Conservation (phyloP, 2,113 vertebrate species). For the Callocephalon fimbriatum region DNA sequence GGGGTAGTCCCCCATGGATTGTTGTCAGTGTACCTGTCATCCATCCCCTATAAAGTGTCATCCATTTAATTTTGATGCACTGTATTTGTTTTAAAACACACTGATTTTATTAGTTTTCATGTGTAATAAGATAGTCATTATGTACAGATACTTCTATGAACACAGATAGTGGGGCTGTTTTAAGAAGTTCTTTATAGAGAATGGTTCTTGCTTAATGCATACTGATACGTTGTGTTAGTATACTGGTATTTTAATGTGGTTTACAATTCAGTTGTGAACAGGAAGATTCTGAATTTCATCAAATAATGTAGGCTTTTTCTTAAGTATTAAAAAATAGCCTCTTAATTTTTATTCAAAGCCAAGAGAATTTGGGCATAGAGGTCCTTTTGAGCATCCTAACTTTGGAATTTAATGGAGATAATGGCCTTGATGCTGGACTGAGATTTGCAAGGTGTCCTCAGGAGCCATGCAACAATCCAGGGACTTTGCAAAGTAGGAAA, state of each 20-base stretch:
- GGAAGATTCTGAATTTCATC: not conserved
- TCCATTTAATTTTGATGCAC: not conserved
- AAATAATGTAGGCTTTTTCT: not conserved
- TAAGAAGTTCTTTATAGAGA: not conserved
- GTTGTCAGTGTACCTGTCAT: not conserved
- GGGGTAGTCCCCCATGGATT: too few species aligned
- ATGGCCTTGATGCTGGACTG: not conserved
- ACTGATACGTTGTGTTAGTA: not conserved
- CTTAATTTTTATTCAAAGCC: not conserved
- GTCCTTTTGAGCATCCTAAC: not conserved
- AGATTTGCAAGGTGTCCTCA: not conserved
- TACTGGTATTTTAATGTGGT: not conserved
- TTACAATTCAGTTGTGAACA: not conserved
- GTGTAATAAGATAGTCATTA: not conserved
- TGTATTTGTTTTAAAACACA: not conserved
- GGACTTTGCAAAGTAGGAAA: not conserved
- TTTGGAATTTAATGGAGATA: not conserved
- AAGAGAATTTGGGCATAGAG: not conserved
- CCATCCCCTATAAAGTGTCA: not conserved
- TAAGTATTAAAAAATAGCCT: rapidly evolving
- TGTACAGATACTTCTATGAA: not conserved
- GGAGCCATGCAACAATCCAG: not conserved
- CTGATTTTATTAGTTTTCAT: not conserved
- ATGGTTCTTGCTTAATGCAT: not conserved
- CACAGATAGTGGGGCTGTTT: not conserved